Percentiles rank a stretch among this genome's conserved stretches.
phyloP scores from a whole-genome alignment of 2,888 invertebrate species.

The Diogma glabrata region DNA sequence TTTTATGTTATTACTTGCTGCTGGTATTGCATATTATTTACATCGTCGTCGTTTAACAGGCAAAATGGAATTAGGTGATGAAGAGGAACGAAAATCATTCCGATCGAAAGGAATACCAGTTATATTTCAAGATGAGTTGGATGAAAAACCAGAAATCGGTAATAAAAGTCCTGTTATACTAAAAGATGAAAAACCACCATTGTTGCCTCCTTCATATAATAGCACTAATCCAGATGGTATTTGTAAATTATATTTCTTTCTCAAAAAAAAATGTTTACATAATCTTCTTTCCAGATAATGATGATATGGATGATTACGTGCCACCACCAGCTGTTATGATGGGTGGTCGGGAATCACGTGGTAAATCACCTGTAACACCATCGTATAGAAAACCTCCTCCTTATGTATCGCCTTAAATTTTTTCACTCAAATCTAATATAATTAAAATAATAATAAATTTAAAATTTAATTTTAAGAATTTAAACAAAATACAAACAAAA shows the following conservation, averaged over 20 bases:
- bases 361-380: conserved; percentile 71
- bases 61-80: conserved; percentile 67
- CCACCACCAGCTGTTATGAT: conserved; percentile 71
- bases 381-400: conserved; percentile 93
- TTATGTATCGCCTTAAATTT: conserved; percentile 86
- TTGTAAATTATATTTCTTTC: conserved; percentile 9
- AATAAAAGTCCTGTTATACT: conserved; percentile 89
- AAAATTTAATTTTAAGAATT: background rate
- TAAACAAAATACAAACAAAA: no score
- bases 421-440: background rate
- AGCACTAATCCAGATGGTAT: conserved; percentile 35
- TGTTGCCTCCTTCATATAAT: conserved; percentile 58
- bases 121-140: conserved; percentile 93
- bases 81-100: conserved; percentile 73
- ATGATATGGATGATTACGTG: conserved; percentile 68
- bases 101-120: conserved; percentile 83
- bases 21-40: conserved; percentile 76
- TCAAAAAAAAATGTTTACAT: conserved; percentile 16
- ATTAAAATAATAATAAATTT: background rate
- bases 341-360: conserved; percentile 51
- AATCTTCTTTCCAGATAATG: conserved; percentile 22
- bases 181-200: conserved; percentile 88
- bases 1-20: conserved; percentile 76
- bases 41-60: conserved; percentile 76
- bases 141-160: conserved; percentile 80